Evolutionary conservation across 2,888 invertebrate species (phyloP), one percentile per base, ranked within the genome.

Genomic region (Drosophila mimica): DNA sequence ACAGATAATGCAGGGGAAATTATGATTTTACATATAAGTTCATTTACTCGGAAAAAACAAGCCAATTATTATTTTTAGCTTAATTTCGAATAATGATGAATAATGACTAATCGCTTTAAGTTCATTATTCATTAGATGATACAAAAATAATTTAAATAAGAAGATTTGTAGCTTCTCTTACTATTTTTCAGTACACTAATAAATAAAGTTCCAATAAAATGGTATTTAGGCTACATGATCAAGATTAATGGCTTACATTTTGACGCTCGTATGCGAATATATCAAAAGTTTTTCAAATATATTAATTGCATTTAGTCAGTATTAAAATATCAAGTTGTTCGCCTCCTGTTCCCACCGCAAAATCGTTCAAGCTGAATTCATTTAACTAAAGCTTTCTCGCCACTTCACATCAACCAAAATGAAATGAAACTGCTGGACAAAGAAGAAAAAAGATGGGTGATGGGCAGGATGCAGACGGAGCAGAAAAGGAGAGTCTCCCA

Each of bases 341-440:
- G 48, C 17, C 9, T 7, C 46, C 61, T 64, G 56, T 58, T 64
- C 64, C 34, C 64, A 68, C 64, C 81, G 43, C 78, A 78, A 81
- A 81, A 59, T 46, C 72, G 51, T 52, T 58, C 67, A 62, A 72
- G 46, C 74, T 43, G 63, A 78, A 81, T 73, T 57, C 78, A 81
- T 81, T 79, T 81, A 77, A 79, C 81, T 77, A 79, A 79, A 73
- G 60, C 81, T 62, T 63, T 67, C 36, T 36, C 48, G 53, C 64
- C 76, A 76, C 74, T 74, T 76, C 46, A 48, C 49, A 60, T 54
- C 59, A 54, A 15, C 33, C 53, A n/a, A 74, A 67, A 62, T 59
- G 62, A 43, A 74, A 74, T 63, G 52, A n/a, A 61, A 53, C 17
- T 60, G 63, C 62, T 52, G 33, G 48, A 78, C 69, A 64, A 63